Base-by-base conservation (phyloP, 2,113 vertebrate species). In the Clarias magur region DNA sequence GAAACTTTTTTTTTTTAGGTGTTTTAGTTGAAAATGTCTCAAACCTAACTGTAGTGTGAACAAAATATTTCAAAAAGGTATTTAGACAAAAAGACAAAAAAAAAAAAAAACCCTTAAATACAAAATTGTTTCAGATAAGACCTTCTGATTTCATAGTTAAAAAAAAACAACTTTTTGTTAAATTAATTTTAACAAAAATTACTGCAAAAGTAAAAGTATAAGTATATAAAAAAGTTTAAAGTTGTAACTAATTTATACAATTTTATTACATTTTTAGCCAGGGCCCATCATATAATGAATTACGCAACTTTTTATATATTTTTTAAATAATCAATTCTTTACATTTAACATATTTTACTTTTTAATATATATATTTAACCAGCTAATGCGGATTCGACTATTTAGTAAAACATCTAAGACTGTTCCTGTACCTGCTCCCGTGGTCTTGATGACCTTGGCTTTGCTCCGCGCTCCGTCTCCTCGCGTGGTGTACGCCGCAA, bases 401-500 rank as follows among this genome's bases (percentile, higher is more conserved):
- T 59, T 59, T 0, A 27, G 15, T 70, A 27, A 70, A 27, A 27
- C 7, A 12, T 70, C 2, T 4, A 1, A 70, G 68, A 16, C 11
- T 57, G 3, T 23, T 21, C 3, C 79, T 88, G 54, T 85, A 95
- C 98, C 97, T 96, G 98, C 97, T 88, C 98, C 98, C 0, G 97
- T 98, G 1, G 98, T 99, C 27, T 96, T 96, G 93, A 99, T 96
- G 76, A 98, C 95, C 91, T 97, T 99, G 19, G 97, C 96, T 91
- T 99, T 99, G 95, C 97, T 99, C 53, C 98, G 96, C 80, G 98
- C 97, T 82, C 98, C 98, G 0, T 99, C 98, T 54, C 98, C 98
- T 87, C 97, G 99, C 84, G 97, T 99, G 89, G 98, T 99, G 87
- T 99, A 99, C 16, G 98, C 98, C 25, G 98, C 98, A 0, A 99